phyloP scores from a whole-genome alignment of 2,888 invertebrate genomes.

The Drosophila diplacantha region DNA sequence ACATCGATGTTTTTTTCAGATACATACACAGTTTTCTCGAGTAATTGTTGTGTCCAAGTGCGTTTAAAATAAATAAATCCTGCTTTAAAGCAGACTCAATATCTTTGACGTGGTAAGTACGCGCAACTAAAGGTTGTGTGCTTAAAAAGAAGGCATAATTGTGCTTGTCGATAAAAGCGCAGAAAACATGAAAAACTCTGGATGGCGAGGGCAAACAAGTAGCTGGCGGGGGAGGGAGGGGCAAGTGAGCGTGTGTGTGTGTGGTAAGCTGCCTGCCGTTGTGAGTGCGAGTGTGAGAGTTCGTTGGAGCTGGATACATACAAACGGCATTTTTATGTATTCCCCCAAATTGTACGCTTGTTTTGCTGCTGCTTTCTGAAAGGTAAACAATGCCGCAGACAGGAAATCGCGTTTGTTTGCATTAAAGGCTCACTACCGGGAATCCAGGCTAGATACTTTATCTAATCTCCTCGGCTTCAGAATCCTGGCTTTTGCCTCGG shows the following conservation, averaged over 20 bases:
- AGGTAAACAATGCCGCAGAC: constrained; percentile 29
- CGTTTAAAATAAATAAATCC: constrained; percentile 58
- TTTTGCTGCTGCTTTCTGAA: constrained; percentile 7
- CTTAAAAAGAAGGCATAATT: neutral
- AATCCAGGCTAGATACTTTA: neutral
- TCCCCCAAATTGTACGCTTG: constrained; percentile 27
- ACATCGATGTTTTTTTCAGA: constrained; percentile 6
- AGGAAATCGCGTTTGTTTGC: constrained; percentile 16
- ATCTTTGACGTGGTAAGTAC: constrained; percentile 71
- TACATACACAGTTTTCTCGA: constrained; percentile 52
- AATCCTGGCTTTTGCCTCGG: constrained; percentile 11
- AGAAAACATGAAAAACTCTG: constrained; percentile 12
- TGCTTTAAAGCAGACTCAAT: constrained; percentile 67
- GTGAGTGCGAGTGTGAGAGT: constrained; percentile 23
- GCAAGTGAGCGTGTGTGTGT: constrained; percentile 9
- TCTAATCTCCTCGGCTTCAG: constrained; percentile 17
- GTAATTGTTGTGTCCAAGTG: constrained; percentile 52
- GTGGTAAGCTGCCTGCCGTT: constrained; percentile 31
- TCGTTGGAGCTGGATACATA: constrained; percentile 34
- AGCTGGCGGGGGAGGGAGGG: constrained; percentile 35
- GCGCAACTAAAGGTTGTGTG: neutral
- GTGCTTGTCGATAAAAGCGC: neutral
- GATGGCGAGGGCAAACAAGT: constrained; percentile 17
- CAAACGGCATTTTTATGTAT: constrained; percentile 36
- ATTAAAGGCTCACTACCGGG: constrained; percentile 18